Conservation (phyloP, 2,888 invertebrate species). For the Amphipyra tragopoginis region DNA sequence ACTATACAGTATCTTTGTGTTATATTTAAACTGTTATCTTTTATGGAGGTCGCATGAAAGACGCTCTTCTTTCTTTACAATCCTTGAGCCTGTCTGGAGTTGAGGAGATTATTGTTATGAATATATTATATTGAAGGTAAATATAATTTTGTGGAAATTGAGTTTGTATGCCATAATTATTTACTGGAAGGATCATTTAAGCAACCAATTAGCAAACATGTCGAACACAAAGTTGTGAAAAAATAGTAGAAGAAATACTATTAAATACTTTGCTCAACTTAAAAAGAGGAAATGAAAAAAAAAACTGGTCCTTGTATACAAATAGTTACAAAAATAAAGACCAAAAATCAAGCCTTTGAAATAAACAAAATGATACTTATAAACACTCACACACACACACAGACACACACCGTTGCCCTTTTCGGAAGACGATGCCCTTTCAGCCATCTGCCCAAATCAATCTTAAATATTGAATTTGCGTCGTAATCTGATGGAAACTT, state of each 20-base stretch:
- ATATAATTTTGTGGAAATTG: too few relatives aligned
- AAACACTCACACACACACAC: slow-evolving; percentile 17
- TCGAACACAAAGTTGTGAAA: too few relatives aligned
- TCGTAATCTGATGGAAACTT: slow-evolving; percentile 88
- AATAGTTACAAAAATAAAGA: neutral
- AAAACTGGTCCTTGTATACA: too few relatives aligned
- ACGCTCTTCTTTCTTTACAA: neutral
- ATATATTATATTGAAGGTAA: neutral
- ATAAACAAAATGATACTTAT: slow-evolving; percentile 1
- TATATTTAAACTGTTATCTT: slow-evolving; percentile 28
- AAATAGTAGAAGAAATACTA: too few relatives aligned
- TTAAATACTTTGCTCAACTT: neutral
- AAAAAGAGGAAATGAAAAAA: neutral
- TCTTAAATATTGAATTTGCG: slow-evolving; percentile 90
- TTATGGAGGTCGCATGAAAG: slow-evolving; percentile 24
- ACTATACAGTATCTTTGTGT: slow-evolving; percentile 9
- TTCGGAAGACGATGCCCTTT: slow-evolving; percentile 75
- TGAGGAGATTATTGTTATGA: neutral
- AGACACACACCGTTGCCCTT: slow-evolving; percentile 65
- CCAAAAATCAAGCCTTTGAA: neutral
- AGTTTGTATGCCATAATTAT: too few relatives aligned
- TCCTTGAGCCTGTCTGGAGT: neutral
- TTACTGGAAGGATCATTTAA: too few relatives aligned
- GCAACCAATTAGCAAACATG: too few relatives aligned
- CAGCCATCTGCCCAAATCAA: slow-evolving; percentile 88